Evolutionary conservation across 1,140 invertebrate genomes (phyloP), one percentile per base, ranked within the genome.

Genomic region (Aphelenchoides avenae): DNA sequence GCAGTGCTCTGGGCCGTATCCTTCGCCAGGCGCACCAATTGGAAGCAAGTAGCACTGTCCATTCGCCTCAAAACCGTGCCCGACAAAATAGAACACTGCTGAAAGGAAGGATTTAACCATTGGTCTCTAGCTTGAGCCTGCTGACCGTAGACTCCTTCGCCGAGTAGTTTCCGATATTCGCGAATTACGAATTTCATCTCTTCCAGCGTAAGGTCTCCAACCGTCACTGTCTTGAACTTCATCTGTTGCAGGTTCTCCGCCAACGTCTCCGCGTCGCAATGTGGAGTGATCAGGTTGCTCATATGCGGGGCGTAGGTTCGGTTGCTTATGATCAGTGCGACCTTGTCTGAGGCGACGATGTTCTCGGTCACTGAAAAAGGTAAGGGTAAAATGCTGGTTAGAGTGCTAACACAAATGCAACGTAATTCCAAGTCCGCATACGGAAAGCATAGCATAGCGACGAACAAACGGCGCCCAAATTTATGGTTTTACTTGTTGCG

Each of bases 31-130:
- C n/a, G 79, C 79, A 62, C 81, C 80, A 5, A 76, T 70, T 4
- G 80, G 80, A 5, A 81, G 67, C 13, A 81, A 57, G 59, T 79
- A 81, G 43, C 78, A 79, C 46, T 78, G 71, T 11, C 77, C 77
- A 44, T 79, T 67, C 37, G 78, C 76, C 55, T 81, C 79, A 64
- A 80, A 81, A 5, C 80, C 80, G 64, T 81, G 80, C 0, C 80
- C 80, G 59, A 79, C 80, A 53, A 81, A 81, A 52, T 81, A 81
- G 51, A 81, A 80, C 15, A 81, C 76, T 48, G 74, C 75, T 77
- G 40, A 52, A 67, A 69, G 13, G 13, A 64, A 13, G n/a, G 15
- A 57, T 20, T 5, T 20, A 46, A 9, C 6, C 11, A 50, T 52
- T 3, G 15, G 42, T n/a, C 5, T 15, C 7, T 43, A 46, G 6